Evolutionary conservation across 2,113 vertebrate species (phyloP).

Genomic region (Atherinomorus stipes): DNA sequence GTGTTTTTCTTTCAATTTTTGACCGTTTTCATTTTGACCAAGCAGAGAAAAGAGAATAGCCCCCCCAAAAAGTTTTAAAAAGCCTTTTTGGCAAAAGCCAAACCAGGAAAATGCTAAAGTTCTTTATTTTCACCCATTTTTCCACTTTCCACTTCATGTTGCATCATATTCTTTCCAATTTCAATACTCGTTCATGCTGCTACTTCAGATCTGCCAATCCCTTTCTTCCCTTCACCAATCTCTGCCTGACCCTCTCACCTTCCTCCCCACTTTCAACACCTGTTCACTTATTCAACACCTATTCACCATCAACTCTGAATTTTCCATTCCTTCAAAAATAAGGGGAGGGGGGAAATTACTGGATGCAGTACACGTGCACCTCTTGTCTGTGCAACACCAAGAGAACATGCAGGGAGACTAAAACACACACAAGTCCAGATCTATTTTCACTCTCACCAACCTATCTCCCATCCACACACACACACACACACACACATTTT

Average conservation of each 20-base stretch:
- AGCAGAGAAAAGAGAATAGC: slow-evolving; percentile 15
- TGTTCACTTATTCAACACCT: not conserved
- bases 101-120: not conserved
- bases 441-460: slow-evolving; percentile 40
- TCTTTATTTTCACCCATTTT: not conserved
- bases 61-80: not conserved
- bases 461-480: not conserved
- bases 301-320: slow-evolving; percentile 20
- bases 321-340: slow-evolving; percentile 11
- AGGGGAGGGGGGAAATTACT: not conserved
- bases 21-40: slow-evolving; percentile 26
- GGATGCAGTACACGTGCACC: slow-evolving; percentile 13
- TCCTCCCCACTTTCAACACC: not conserved
- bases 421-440: slow-evolving; percentile 12
- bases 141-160: not conserved
- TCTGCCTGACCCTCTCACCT: not conserved
- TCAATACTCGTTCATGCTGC: not conserved
- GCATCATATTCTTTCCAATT: slow-evolving; percentile 1
- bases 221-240: not conserved
- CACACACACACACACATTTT: slow-evolving; percentile 26
- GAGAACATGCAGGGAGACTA: slow-evolving; percentile 46
- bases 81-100: slow-evolving; percentile 19
- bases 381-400: slow-evolving; percentile 25
- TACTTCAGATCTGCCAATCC: not conserved
- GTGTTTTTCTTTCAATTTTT: slow-evolving; percentile 15